Conservation (phyloP, 2,797 vertebrate genomes). For the Sebastes ruberrimus region DNA sequence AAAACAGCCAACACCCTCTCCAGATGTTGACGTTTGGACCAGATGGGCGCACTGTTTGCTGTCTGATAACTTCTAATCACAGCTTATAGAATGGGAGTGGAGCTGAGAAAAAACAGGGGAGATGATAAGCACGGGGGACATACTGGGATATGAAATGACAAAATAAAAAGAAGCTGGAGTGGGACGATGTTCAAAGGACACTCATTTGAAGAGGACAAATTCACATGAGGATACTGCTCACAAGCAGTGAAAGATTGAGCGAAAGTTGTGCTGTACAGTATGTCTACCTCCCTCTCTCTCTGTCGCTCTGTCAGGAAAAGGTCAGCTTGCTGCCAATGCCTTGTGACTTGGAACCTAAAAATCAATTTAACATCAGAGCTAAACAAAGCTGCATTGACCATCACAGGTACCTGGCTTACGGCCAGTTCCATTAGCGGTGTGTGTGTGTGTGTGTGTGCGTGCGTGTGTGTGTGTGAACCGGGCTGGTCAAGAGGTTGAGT, state of each 20-base stretch:
- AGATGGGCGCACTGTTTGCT: conserved; percentile 65
- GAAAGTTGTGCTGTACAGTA: not conserved
- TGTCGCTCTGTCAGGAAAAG: conserved; percentile 12
- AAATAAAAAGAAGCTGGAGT: conserved; percentile 22
- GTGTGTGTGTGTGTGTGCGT: not conserved
- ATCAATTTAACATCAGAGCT: conserved; percentile 52
- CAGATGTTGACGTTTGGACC: conserved; percentile 66
- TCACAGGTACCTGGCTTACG: conserved; percentile 36
- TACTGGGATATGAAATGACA: not conserved
- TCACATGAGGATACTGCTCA: not conserved
- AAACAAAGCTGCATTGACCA: conserved; percentile 61
- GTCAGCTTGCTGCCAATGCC: conserved; percentile 35
- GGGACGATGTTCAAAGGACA: conserved; percentile 12
- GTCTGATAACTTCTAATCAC: conserved; percentile 63
- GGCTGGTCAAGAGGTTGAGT: conserved; percentile 34
- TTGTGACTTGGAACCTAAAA: conserved; percentile 58
- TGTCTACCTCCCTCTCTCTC: not conserved
- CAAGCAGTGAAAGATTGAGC: not conserved
- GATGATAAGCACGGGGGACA: conserved; percentile 2
- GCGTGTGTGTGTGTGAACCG: not conserved
- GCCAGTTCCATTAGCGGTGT: conserved; percentile 53
- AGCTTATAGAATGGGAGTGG: conserved; percentile 26
- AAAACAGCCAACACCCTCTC: conserved; percentile 50
- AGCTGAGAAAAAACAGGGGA: conserved; percentile 14
- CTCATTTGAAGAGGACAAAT: conserved; percentile 22